phyloP scores from a whole-genome alignment of 1,140 invertebrate genomes.

The Campoletis sonorensis region DNA sequence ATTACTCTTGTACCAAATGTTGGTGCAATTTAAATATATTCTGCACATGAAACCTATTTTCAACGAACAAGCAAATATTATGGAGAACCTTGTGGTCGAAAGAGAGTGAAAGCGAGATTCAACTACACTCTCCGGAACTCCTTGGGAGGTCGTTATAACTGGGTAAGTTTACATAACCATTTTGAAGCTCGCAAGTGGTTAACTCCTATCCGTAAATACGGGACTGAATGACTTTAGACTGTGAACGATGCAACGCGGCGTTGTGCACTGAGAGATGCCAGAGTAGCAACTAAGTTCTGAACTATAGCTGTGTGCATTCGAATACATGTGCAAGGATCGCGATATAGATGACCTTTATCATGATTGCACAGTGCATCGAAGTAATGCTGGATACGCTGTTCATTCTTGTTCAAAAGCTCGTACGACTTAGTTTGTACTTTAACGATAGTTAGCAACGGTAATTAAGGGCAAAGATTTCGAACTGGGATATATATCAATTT shows the following conservation, averaged over 20 bases:
- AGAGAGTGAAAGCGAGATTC: background rate
- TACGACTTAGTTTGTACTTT: background rate
- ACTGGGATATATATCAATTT: background rate
- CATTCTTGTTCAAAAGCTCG: background rate
- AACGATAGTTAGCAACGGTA: background rate
- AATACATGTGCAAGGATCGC: background rate
- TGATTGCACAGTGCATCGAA: background rate
- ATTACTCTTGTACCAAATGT: background rate
- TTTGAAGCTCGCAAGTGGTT: background rate
- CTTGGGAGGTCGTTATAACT: background rate
- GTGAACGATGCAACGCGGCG: background rate
- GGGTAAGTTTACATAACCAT: background rate
- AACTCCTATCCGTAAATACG: background rate
- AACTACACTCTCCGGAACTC: background rate
- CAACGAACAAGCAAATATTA: background rate
- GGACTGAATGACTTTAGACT: background rate
- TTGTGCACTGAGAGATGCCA: background rate
- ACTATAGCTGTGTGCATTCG: background rate
- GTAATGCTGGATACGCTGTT: constrained; percentile 8
- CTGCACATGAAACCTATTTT: background rate
- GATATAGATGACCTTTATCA: background rate
- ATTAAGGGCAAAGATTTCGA: background rate
- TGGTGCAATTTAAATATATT: no score
- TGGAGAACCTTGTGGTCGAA: background rate
- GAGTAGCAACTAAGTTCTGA: background rate